Evolutionary conservation across 2,113 vertebrate species (phyloP), one percentile per base, ranked within the genome.

Genomic region (Apus apus): DNA sequence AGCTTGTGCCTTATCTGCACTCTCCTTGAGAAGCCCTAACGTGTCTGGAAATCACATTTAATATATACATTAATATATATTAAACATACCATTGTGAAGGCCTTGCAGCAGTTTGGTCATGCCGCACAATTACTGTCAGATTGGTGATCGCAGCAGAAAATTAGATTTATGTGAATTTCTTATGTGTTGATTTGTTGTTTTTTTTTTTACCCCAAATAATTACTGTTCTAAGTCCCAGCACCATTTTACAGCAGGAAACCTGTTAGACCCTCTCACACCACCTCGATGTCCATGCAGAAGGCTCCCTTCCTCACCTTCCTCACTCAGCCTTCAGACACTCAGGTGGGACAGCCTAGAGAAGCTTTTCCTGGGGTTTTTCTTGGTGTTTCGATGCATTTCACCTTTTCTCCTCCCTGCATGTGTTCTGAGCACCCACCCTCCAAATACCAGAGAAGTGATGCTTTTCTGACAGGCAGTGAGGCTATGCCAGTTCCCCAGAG

Each of bases 61-160:
- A 3, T 17, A 7, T 30, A 84, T 36, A 30, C 32, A 29, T 5
- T 19, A 23, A 30, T 26, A 27, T 20, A 21, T 57, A 77, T 48
- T 62, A 57, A 77, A 70, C 21, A n/a, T 25, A 38, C 34, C 20
- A 19, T 27, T 30, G 30, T 38, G 73, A 50, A 64, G 50, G 40
- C 51, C 76, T 81, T 38, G 67, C 80, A 80, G 87, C 73, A 27
- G 16, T 51, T 51, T 50, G 36, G 51, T 73, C 81, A 53, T 13
- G 73, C 84, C 83, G 27, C 36, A n/a, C 84, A 79, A 84, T 65
- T 61, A 66, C 71, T 68, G 62, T 3, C 4, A 89, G 80, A 91
- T 70, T 17, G 17, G 51, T 19, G 64, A 77, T 65, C 93, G 61
- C 29, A 14, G 34, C 46, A 84, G 51, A 85, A 94, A 94, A 95